Evolutionary conservation across 53 echinoderm and acorn worm genomes (phyloP).

Genomic region (Stichopus horrens): DNA sequence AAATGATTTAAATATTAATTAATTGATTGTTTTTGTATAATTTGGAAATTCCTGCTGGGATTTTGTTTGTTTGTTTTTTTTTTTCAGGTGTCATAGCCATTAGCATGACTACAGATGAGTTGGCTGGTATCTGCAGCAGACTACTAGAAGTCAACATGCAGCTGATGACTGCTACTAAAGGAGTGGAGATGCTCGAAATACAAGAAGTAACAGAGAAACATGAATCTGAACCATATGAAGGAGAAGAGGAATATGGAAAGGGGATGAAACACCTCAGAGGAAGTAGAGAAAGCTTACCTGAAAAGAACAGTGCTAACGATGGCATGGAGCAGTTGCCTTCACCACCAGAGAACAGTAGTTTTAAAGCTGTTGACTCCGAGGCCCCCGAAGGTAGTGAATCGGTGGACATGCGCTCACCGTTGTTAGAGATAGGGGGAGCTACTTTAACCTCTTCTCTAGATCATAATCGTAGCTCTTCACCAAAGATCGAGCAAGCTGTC

Average conservation of each 20-base stretch:
- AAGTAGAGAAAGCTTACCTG: constrained; percentile 4
- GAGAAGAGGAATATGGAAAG: constrained; percentile 40
- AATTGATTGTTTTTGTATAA: not conserved
- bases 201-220: constrained; percentile 72
- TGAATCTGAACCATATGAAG: constrained; percentile 60
- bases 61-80: not conserved
- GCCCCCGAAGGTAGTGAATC: not conserved
- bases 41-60: not conserved
- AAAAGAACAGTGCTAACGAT: constrained; percentile 3
- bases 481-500: constrained; percentile 21
- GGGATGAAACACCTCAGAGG: constrained; percentile 3
- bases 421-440: constrained; percentile 4
- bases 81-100: constrained; percentile 82
- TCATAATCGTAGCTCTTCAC: not conserved
- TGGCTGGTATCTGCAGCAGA: constrained; percentile 72
- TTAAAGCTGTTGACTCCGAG: not conserved
- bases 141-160: constrained; percentile 91
- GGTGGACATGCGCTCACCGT: not conserved
- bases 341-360: not conserved
- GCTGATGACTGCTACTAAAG: constrained; percentile 76
- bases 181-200: constrained; percentile 81
- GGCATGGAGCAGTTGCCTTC: not conserved
- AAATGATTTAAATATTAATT: not conserved
- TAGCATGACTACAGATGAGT: constrained; percentile 68
- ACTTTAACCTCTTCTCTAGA: not conserved